phyloP scores from a whole-genome alignment of 2,113 vertebrate species.

The Ctenodactylus gundi region DNA sequence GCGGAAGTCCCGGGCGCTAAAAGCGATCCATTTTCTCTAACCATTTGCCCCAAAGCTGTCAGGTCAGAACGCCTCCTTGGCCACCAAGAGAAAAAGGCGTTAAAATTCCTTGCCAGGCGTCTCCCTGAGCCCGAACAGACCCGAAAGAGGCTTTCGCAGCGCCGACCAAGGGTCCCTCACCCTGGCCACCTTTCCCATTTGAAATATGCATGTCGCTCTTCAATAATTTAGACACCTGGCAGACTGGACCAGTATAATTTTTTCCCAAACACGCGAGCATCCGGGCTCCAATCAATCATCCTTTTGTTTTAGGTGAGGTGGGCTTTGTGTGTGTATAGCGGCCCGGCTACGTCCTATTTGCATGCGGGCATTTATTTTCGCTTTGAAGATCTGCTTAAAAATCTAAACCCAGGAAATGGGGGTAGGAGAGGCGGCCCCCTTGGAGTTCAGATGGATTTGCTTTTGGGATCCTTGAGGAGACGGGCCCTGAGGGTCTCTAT shows the following conservation, averaged over 20 bases:
- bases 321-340: conserved; percentile 73
- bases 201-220: conserved; percentile 64
- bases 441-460: conserved; percentile 28
- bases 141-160: neutral
- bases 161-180: neutral
- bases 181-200: conserved; percentile 48
- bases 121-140: conserved; percentile 20
- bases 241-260: conserved; percentile 43
- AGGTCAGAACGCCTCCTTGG: neutral
- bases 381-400: conserved; percentile 68
- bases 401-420: conserved; percentile 27
- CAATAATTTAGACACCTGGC: conserved; percentile 55
- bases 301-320: conserved; percentile 64
- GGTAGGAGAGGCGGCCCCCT: neutral
- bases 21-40: conserved; percentile 52
- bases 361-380: conserved; percentile 65
- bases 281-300: conserved; percentile 47
- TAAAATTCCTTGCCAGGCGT: neutral
- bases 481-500: conserved; percentile 47
- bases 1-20: neutral
- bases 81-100: conserved; percentile 28
- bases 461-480: conserved; percentile 31
- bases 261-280: conserved; percentile 13
- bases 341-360: conserved; percentile 48
- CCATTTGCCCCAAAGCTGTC: conserved; percentile 34